A percentile compares a stretch with the other conserved stretches of the same genome.
phyloP scores from a whole-genome alignment of 2,888 invertebrate genomes.

The Hirtodrosophila histrioides region DNA sequence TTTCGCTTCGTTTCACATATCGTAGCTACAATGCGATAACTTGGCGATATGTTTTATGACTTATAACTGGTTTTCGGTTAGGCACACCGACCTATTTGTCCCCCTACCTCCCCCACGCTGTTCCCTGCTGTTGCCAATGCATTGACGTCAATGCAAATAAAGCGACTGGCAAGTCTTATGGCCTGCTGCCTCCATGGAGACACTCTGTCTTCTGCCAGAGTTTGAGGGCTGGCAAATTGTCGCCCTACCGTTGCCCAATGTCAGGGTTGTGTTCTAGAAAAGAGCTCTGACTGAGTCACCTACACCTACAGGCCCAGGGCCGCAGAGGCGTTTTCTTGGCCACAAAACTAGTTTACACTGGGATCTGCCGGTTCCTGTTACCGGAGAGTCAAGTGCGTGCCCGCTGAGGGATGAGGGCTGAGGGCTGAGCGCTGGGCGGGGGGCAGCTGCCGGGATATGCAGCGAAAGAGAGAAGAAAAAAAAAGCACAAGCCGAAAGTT shows the following conservation, averaged over 20 bases:
- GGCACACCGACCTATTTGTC: slow-evolving; percentile 19
- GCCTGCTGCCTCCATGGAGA: slow-evolving; percentile 33
- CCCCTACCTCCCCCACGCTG: slow-evolving; percentile 5
- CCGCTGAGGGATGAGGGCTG: background rate
- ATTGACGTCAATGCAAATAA: slow-evolving; percentile 79
- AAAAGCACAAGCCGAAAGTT: slow-evolving; percentile 23
- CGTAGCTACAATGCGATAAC: slow-evolving; percentile 32
- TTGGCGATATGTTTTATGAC: slow-evolving; percentile 43
- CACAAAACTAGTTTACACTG: slow-evolving; percentile 39
- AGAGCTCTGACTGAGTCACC: slow-evolving; percentile 52
- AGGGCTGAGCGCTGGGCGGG: no score
- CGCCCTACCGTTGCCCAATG: slow-evolving; percentile 51
- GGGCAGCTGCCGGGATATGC: background rate
- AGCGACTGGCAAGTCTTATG: slow-evolving; percentile 44
- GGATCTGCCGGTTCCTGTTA: slow-evolving; percentile 13
- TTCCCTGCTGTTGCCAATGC: slow-evolving; percentile 22
- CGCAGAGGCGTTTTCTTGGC: background rate
- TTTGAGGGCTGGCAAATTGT: slow-evolving; percentile 33
- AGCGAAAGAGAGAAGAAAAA: background rate
- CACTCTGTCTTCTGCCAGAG: slow-evolving; percentile 12
- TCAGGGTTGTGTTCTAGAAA: slow-evolving; percentile 74
- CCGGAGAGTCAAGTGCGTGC: slow-evolving; percentile 33
- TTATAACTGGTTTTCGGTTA: slow-evolving; percentile 50
- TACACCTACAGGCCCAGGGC: slow-evolving; percentile 55
- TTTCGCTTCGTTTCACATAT: slow-evolving; percentile 21